A percentile compares a stretch with the other conserved stretches of the same genome.
Conservation (phyloP, 2,888 invertebrate species). For the Drosophila percnosoma region DNA sequence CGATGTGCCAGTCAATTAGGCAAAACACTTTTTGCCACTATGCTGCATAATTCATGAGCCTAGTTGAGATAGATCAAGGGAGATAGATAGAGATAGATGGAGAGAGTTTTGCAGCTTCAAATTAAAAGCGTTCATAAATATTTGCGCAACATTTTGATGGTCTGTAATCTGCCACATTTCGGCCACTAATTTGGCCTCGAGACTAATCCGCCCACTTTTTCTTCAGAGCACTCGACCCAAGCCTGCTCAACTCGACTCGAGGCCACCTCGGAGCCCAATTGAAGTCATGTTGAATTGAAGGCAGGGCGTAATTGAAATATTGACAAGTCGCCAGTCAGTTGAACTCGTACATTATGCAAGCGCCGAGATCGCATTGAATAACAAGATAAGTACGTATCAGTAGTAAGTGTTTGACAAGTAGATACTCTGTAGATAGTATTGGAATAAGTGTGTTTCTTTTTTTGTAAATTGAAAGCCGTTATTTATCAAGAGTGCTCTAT, state of each 20-base stretch:
- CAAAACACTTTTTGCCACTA: constrained; percentile 45
- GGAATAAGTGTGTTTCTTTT: neutral
- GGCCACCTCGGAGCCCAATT: constrained; percentile 14
- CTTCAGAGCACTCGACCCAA: constrained; percentile 12
- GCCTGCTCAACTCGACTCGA: neutral
- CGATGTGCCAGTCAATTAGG: constrained; percentile 44
- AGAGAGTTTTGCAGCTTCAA: constrained; percentile 24
- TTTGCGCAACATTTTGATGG: constrained; percentile 67
- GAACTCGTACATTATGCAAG: constrained; percentile 55
- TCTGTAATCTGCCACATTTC: constrained; percentile 76
- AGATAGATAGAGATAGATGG: neutral
- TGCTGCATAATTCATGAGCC: constrained; percentile 55
- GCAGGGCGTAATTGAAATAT: constrained; percentile 69
- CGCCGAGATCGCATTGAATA: neutral
- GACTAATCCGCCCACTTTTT: constrained; percentile 68
- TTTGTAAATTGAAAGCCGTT: neutral
- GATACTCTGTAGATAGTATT: constrained; percentile 17
- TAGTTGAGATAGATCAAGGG: neutral
- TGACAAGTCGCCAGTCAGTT: constrained; percentile 48
- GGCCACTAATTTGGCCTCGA: constrained; percentile 77
- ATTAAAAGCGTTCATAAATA: constrained; percentile 73
- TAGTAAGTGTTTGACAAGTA: neutral
- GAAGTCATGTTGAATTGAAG: constrained; percentile 23
- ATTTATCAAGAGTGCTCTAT: neutral
- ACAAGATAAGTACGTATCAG: neutral